These are phyloP conservation scores for Gavia stellata DNA, from an alignment of 2,113 vertebrate species.

Conservation along the genomic window DNA sequence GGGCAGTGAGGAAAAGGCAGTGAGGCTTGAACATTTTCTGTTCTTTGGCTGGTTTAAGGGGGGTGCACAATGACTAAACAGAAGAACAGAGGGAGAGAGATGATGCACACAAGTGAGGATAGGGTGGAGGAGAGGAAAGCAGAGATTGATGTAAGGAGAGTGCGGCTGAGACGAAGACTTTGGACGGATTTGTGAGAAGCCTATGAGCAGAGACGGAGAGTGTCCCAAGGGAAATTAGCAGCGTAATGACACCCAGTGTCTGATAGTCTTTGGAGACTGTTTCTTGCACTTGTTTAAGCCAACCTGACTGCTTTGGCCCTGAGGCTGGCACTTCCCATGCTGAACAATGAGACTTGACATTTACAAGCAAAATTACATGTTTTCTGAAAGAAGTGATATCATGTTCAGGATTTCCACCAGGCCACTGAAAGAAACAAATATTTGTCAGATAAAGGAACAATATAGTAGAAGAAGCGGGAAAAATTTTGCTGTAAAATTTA, in stretches of 20 bases:
- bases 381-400: not conserved
- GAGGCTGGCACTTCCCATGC: not conserved
- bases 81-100: not conserved
- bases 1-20: not conserved
- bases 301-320: not conserved
- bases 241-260: not conserved
- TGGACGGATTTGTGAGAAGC: not conserved
- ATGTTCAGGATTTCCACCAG: not conserved
- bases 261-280: not conserved
- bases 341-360: not conserved
- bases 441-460: not conserved
- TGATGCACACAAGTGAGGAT: not conserved
- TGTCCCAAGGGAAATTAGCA: not conserved
- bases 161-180: not conserved
- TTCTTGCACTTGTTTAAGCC: not conserved
- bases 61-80: not conserved
- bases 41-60: not conserved
- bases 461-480: not conserved
- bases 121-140: not conserved
- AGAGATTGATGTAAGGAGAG: not conserved
- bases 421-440: not conserved
- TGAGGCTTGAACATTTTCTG: not conserved
- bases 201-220: not conserved
- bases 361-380: not conserved
- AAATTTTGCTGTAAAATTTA: not conserved